Evolutionary conservation across 1,140 invertebrate species (phyloP).

Genomic region (Drosophila obscura): DNA sequence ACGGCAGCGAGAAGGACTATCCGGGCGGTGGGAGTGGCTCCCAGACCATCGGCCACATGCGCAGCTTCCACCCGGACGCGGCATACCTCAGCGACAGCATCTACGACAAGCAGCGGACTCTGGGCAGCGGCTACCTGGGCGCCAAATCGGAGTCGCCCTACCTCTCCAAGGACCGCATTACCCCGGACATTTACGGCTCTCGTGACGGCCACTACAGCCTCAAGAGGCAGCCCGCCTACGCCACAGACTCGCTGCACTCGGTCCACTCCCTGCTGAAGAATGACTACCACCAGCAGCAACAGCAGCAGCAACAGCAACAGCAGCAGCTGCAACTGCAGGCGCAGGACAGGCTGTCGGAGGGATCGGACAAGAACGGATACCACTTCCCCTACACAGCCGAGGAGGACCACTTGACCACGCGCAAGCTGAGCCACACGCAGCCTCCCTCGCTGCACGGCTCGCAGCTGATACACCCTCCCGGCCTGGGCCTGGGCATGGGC

Average conservation of each 20-base stretch:
- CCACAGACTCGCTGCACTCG: conserved; percentile 79
- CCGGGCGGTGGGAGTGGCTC: conserved; percentile 64
- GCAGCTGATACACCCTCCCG: conserved; percentile 66
- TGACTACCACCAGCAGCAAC: conserved; percentile 87
- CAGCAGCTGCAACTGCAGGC: conserved; percentile 84
- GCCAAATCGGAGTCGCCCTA: conserved; percentile 79
- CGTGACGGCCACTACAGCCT: conserved; percentile 79
- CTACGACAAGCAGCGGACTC: conserved; percentile 78
- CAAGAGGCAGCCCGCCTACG: conserved; percentile 72
- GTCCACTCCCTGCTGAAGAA: conserved; percentile 85
- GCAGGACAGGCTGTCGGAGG: conserved; percentile 87
- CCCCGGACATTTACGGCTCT: conserved; percentile 79
- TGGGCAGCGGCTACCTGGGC: conserved; percentile 68
- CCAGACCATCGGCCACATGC: conserved; percentile 80
- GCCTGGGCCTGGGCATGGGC: conserved; percentile 59
- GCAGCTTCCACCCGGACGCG: conserved; percentile 74
- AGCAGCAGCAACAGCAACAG: conserved; percentile 86
- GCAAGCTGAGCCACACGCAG: conserved; percentile 80
- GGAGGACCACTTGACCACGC: conserved; percentile 85
- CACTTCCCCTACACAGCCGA: conserved; percentile 89
- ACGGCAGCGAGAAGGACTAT: conserved; percentile 81
- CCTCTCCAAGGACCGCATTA: conserved; percentile 81
- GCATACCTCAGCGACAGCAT: conserved; percentile 80
- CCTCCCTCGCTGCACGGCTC: conserved; percentile 75
- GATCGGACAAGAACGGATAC: conserved; percentile 91